phyloP scores from a whole-genome alignment of 2,797 vertebrate genomes.

The Bovichtus variegatus region DNA sequence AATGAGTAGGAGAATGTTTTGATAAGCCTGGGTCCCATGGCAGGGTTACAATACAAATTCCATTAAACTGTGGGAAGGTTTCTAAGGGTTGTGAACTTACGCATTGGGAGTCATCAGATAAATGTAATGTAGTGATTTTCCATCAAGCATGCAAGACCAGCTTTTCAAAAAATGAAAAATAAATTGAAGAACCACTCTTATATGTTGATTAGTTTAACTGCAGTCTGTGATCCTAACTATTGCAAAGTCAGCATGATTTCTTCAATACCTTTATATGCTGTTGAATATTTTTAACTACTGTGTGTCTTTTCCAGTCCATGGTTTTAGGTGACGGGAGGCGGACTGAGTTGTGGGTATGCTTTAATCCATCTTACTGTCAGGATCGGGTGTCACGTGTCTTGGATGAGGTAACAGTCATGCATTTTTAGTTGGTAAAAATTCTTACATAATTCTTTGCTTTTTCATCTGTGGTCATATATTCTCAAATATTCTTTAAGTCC shows the following conservation, averaged over 20 bases:
- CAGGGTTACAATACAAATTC: constrained; percentile 5
- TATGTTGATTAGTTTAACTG: not conserved
- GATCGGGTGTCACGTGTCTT: constrained; percentile 74
- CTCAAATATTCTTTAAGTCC: not conserved
- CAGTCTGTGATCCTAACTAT: not conserved
- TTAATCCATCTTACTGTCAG: constrained; percentile 83
- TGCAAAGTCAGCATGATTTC: not conserved
- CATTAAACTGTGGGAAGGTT: constrained; percentile 8
- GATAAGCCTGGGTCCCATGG: constrained; percentile 9
- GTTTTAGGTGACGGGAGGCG: constrained; percentile 77
- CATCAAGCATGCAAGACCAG: not conserved
- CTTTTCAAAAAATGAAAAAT: not conserved
- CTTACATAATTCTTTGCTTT: not conserved
- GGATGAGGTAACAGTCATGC: constrained; percentile 72
- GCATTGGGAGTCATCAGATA: not conserved
- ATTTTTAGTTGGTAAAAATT: not conserved
- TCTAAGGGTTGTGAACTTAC: constrained; percentile 1
- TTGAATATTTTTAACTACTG: not conserved
- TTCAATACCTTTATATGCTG: not conserved
- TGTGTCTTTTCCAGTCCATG: constrained; percentile 76
- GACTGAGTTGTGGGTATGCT: constrained; percentile 84
- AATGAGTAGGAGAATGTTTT: constrained; percentile 23
- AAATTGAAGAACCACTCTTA: not conserved
- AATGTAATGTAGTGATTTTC: constrained; percentile 1
- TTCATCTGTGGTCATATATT: not conserved